Percentiles rank a stretch among this genome's conserved stretches.
Conservation (phyloP, 1,140 invertebrate species). For the Venturia canescens region DNA sequence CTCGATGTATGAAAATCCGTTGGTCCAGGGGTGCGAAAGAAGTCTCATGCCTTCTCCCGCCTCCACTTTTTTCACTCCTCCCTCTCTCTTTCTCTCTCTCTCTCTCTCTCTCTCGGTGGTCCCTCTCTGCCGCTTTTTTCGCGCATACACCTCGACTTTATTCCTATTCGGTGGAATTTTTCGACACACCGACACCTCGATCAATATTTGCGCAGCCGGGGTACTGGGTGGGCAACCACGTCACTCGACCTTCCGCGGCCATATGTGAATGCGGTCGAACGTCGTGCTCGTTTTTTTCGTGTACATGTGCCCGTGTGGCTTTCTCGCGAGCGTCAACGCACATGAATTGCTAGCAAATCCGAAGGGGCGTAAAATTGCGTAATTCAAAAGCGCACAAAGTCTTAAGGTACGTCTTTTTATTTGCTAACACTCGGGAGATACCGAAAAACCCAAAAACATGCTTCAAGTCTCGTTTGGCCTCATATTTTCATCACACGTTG, state of each 20-base stretch:
- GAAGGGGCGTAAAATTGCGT: conserved; percentile 14
- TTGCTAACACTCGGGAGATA: background rate
- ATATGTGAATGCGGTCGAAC: conserved; percentile 63
- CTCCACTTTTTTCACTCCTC: background rate
- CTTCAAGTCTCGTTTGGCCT: background rate
- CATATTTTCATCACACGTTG: background rate
- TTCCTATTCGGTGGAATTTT: conserved; percentile 71
- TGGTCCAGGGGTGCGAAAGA: no score
- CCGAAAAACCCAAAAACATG: background rate
- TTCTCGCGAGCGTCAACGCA: conserved; percentile 39
- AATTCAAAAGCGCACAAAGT: background rate
- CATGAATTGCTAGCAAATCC: conserved; percentile 13
- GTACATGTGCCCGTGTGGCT: background rate
- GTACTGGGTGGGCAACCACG: conserved; percentile 63
- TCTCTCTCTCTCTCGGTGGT: conserved; percentile 8
- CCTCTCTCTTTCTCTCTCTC: background rate
- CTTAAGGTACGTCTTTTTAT: background rate
- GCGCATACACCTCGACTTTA: conserved; percentile 44
- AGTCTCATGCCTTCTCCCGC: no score
- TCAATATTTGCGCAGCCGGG: conserved; percentile 75
- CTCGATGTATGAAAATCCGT: no score
- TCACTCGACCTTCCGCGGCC: conserved; percentile 73
- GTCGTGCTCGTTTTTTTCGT: conserved; percentile 27
- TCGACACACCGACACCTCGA: conserved; percentile 71
- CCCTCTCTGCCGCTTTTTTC: conserved; percentile 33